A percentile compares a stretch with the other conserved stretches of the same genome.
phyloP scores from a whole-genome alignment of 2,888 invertebrate species.

The Stegophylla sp. region DNA sequence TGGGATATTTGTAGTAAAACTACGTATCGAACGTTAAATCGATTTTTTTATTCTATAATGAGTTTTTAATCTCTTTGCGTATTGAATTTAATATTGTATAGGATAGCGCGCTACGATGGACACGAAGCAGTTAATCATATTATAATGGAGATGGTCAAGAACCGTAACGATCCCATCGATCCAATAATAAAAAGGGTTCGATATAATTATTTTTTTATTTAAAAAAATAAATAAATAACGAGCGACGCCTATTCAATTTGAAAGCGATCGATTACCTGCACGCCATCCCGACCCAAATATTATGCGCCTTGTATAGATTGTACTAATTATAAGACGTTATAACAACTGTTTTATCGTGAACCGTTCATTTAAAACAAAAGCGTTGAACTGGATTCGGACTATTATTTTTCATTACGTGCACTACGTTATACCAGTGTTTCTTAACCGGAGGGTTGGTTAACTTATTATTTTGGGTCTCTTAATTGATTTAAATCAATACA shows the following conservation, averaged over 20 bases:
- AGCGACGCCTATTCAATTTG: conserved; percentile 49
- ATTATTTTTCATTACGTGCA: background rate
- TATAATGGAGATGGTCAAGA: background rate
- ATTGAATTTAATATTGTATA: conserved; percentile 3
- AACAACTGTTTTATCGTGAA: background rate
- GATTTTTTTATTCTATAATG: background rate
- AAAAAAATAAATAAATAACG: conserved; percentile 24
- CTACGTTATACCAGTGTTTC: too few relatives aligned
- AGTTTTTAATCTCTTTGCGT: background rate
- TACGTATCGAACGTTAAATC: conserved; percentile 13
- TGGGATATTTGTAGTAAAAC: conserved; percentile 11
- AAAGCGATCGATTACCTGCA: conserved; percentile 9
- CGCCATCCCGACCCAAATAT: background rate
- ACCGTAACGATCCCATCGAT: conserved; percentile 3
- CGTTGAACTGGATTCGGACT: background rate
- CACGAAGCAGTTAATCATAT: conserved; percentile 4
- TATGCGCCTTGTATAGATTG: background rate
- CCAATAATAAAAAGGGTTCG: background rate
- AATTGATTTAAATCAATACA: too few relatives aligned
- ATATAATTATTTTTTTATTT: conserved; percentile 22
- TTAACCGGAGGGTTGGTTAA: too few relatives aligned
- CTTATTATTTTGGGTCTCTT: too few relatives aligned
- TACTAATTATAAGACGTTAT: background rate
- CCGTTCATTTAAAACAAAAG: background rate
- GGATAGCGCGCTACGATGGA: background rate